Conservation (phyloP, 2,888 invertebrate species). For the Drosophila pegasa region DNA sequence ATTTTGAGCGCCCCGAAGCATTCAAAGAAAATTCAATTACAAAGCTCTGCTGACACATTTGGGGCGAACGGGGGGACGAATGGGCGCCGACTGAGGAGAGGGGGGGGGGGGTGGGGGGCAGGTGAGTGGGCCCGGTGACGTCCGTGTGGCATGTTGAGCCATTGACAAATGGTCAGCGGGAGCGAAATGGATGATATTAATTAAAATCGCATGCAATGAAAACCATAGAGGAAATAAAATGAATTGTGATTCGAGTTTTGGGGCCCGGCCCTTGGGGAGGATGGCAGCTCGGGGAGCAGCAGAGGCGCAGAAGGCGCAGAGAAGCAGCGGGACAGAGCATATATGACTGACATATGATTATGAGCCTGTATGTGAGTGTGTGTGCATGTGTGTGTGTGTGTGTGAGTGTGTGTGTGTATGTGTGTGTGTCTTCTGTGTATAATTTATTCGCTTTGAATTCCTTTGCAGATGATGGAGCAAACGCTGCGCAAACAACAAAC, state of each 20-base stretch:
- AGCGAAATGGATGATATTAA: slow-evolving; percentile 54
- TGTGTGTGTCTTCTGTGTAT: not conserved
- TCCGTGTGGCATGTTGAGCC: not conserved
- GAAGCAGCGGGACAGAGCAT: slow-evolving; percentile 5
- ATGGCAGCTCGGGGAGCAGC: not conserved
- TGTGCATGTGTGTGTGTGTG: not conserved
- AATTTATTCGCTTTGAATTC: not conserved
- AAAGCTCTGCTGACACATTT: slow-evolving; percentile 11
- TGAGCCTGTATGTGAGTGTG: not conserved
- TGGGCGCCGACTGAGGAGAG: too few species aligned
- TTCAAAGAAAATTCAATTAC: slow-evolving; percentile 40
- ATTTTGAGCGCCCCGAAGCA: slow-evolving; percentile 2
- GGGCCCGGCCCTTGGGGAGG: not conserved
- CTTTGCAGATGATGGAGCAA: slow-evolving; percentile 64
- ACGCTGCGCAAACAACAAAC: slow-evolving; percentile 60
- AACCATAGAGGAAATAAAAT: slow-evolving; percentile 49
- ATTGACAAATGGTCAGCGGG: slow-evolving; percentile 16
- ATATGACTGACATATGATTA: slow-evolving; percentile 3
- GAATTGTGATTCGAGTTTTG: slow-evolving; percentile 28
- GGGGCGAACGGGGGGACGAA: too few species aligned
- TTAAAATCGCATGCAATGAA: slow-evolving; percentile 66
- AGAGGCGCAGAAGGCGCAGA: not conserved
- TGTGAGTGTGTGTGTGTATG: not conserved
- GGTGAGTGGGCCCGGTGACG: slow-evolving; percentile 14
- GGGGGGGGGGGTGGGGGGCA: too few species aligned